A percentile compares a stretch with the other conserved stretches of the same genome.
Evolutionary conservation across 2,113 vertebrate species (phyloP).

Genomic region (Mustela lutreola): DNA sequence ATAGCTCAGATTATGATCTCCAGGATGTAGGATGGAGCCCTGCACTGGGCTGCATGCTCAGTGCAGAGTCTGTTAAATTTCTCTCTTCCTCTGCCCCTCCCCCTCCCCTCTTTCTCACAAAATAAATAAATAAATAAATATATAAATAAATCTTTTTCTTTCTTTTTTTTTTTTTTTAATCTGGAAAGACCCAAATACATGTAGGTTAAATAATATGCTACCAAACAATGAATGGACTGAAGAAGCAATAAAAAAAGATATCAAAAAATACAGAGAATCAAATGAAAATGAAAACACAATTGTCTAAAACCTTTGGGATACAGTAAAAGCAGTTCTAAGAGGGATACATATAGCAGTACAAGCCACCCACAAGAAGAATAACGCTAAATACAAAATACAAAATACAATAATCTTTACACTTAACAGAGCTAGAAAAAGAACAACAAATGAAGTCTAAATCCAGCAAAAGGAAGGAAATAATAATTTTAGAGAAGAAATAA

Average conservation of each 20-base stretch:
- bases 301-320: neutral
- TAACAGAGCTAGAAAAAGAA: neutral
- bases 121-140: too few relatives aligned
- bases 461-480: neutral
- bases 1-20: too few relatives aligned
- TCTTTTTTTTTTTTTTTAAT: too few relatives aligned
- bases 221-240: neutral
- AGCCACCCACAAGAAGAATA: neutral
- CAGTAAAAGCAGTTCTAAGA: neutral
- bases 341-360: neutral
- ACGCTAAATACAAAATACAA: neutral
- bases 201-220: neutral
- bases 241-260: neutral
- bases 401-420: neutral
- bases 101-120: too few relatives aligned
- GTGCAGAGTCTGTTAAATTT: too few relatives aligned
- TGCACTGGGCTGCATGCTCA: too few relatives aligned
- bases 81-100: too few relatives aligned
- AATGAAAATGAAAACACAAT: neutral
- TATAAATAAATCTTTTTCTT: too few relatives aligned
- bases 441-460: neutral
- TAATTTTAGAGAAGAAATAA: neutral
- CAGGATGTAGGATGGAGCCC: too few relatives aligned
- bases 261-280: neutral
- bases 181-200: neutral